A percentile compares a stretch with the other conserved stretches of the same genome.
phyloP scores from a whole-genome alignment of 1,140 invertebrate species.

The Aradophagus sp. region DNA sequence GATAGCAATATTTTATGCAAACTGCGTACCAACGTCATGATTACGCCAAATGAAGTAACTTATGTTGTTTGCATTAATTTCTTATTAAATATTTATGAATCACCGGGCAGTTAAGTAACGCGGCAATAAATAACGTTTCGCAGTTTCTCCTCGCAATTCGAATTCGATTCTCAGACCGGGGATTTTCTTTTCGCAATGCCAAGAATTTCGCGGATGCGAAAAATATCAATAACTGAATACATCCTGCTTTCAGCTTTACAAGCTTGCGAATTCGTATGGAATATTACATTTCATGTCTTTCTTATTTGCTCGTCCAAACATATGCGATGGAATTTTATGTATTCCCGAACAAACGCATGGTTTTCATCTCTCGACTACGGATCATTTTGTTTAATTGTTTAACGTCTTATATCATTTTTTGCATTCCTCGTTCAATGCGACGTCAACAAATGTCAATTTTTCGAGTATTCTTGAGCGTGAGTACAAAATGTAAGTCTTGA shows the following conservation, averaged over 20 bases:
- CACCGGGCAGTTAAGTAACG: conserved; percentile 17
- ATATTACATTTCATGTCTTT: conserved; percentile 11
- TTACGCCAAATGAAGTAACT: conserved; percentile 36
- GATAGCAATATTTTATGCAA: conserved; percentile 44
- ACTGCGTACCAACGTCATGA: conserved; percentile 40
- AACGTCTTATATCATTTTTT: too few species aligned
- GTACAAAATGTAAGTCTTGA: too few species aligned
- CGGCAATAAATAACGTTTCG: conserved; percentile 28
- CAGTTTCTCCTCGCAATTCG: too few species aligned
- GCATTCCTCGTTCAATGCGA: too few species aligned
- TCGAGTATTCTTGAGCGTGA: too few species aligned
- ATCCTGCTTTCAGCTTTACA: conserved; percentile 3
- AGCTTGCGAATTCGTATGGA: background rate
- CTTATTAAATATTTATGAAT: conserved; percentile 44
- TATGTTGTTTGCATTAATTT: conserved; percentile 21
- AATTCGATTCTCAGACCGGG: conserved; percentile 7
- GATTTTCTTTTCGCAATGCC: conserved; percentile 2
- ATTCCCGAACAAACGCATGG: background rate
- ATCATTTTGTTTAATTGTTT: too few species aligned
- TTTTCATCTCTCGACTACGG: too few species aligned
- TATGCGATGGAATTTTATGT: background rate
- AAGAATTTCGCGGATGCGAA: conserved; percentile 8
- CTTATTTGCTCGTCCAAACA: conserved; percentile 3
- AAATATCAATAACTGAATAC: conserved; percentile 21
- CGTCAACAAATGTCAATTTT: too few species aligned